Evolutionary conservation across 2,888 invertebrate genomes (phyloP).

Genomic region (Eledone cirrhosa): DNA sequence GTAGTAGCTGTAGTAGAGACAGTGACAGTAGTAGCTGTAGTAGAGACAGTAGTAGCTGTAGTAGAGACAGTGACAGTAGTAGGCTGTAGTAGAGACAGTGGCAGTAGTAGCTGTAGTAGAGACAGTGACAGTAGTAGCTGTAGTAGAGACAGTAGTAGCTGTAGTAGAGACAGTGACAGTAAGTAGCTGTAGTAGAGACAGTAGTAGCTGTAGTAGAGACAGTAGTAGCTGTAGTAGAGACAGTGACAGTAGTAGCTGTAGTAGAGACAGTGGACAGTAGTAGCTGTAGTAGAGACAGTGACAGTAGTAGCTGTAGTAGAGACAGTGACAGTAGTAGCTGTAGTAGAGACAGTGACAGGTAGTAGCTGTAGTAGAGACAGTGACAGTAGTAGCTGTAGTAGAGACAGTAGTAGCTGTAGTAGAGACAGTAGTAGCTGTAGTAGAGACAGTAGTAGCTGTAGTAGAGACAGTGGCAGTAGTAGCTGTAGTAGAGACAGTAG

Average conservation of each 20-base stretch:
- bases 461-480: neutral
- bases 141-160: neutral
- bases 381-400: neutral
- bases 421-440: conserved; percentile 16
- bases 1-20: conserved; percentile 12
- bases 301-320: neutral
- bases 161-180: conserved; percentile 1
- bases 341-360: neutral
- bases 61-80: neutral
- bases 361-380: neutral
- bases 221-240: neutral
- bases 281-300: conserved; percentile 4
- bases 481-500: neutral
- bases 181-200: conserved; percentile 8
- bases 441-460: conserved; percentile 3
- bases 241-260: neutral
- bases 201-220: conserved; percentile 1
- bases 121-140: neutral
- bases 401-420: neutral
- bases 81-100: neutral
- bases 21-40: conserved; percentile 16
- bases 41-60: neutral
- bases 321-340: neutral
- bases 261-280: no score
- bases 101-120: neutral